phyloP scores from a whole-genome alignment of 2,113 vertebrate species.

The Hiodon alosoides region DNA sequence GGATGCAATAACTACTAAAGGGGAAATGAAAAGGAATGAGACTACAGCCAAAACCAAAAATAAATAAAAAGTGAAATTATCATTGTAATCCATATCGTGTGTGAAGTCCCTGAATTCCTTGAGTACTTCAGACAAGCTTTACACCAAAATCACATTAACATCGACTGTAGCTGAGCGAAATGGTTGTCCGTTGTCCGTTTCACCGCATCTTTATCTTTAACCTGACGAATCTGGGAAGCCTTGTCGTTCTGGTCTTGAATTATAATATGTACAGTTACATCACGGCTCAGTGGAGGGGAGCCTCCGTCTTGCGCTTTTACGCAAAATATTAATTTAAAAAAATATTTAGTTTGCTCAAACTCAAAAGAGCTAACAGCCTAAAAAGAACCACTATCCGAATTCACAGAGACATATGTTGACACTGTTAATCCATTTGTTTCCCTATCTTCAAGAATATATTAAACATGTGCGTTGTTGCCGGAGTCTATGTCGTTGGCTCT shows the following conservation, averaged over 20 bases:
- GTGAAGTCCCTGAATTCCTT: slow-evolving; percentile 33
- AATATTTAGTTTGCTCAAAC: slow-evolving; percentile 34
- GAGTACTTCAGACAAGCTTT: slow-evolving; percentile 41
- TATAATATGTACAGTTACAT: slow-evolving; percentile 36
- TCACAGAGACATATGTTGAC: too few species aligned
- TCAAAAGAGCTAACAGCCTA: slow-evolving; percentile 36
- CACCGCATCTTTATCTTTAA: too few species aligned
- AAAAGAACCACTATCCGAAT: slow-evolving; percentile 7
- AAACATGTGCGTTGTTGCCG: too few species aligned
- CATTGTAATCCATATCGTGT: slow-evolving; percentile 28
- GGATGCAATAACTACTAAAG: slow-evolving; percentile 34
- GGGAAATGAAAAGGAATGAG: slow-evolving; percentile 40
- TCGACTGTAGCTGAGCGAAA: slow-evolving; percentile 42
- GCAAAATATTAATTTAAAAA: slow-evolving; percentile 38
- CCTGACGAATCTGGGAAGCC: slow-evolving; percentile 31
- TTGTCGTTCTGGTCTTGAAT: slow-evolving; percentile 57
- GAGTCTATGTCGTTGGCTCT: slow-evolving; percentile 26
- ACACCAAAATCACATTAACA: slow-evolving; percentile 34
- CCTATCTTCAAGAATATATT: neutral
- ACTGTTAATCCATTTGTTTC: too few species aligned
- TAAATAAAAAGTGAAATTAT: too few species aligned
- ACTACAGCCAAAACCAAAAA: slow-evolving; percentile 21
- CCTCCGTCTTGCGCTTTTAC: slow-evolving; percentile 54
- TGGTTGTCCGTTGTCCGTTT: slow-evolving; percentile 33
- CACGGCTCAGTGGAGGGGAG: slow-evolving; percentile 48